Evolutionary conservation across 35 echinoderm and acorn worm species (phyloP).

Genomic region (Ptychodera flava): DNA sequence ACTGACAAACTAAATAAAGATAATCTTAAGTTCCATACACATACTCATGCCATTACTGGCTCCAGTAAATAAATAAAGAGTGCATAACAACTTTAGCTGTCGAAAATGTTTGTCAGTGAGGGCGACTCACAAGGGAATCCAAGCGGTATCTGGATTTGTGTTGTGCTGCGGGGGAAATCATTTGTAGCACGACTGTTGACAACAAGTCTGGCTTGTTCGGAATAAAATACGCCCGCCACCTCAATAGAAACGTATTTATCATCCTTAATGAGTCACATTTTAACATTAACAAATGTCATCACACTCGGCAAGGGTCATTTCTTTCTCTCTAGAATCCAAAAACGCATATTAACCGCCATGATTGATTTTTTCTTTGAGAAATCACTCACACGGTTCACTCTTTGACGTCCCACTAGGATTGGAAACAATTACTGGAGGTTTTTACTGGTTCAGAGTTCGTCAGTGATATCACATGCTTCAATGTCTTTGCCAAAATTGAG

Average conservation of each 20-base stretch:
- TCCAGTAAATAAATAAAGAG: neutral
- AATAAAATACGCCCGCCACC: neutral
- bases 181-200: neutral
- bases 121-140: neutral
- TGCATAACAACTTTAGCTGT: constrained; percentile 1
- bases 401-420: too few species aligned
- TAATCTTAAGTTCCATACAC: neutral
- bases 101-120: neutral
- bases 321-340: neutral
- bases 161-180: neutral
- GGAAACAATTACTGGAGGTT: too few species aligned
- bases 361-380: neutral
- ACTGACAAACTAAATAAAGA: neutral
- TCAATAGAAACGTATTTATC: neutral
- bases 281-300: constrained; percentile 2
- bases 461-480: too few species aligned
- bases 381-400: neutral
- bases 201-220: too few species aligned
- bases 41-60: neutral
- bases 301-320: neutral
- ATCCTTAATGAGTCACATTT: neutral
- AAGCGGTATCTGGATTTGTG: neutral
- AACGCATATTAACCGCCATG: neutral
- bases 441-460: too few species aligned
- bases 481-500: too few species aligned